These are phyloP conservation scores for Brachionus angularis DNA, from an alignment of 1,140 invertebrate species.

Conservation along the genomic window DNA sequence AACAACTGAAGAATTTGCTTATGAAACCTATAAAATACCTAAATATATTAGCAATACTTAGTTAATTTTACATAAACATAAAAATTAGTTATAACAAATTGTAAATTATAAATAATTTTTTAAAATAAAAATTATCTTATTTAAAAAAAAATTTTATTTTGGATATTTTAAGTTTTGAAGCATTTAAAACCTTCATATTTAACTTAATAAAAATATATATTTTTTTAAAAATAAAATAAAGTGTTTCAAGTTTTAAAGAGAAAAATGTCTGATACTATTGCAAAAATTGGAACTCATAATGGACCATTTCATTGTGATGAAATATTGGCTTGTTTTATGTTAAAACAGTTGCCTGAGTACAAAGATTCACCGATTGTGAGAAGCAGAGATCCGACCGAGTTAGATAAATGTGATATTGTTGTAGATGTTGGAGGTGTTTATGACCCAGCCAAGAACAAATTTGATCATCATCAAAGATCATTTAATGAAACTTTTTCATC, in stretches of 20 bases:
- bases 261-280: no score
- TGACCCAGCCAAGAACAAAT: constrained; percentile 70
- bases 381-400: constrained; percentile 63
- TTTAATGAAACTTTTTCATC: constrained; percentile 66
- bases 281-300: constrained; percentile 64
- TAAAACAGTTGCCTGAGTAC: constrained; percentile 75
- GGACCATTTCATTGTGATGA: constrained; percentile 91
- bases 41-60: constrained; percentile 32
- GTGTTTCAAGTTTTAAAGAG: constrained; percentile 45
- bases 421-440: constrained; percentile 91
- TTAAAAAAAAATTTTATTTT: background rate
- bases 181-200: background rate
- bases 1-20: constrained; percentile 76
- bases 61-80: background rate
- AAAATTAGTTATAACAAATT: background rate
- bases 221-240: constrained; percentile 44
- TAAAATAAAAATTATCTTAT: no score
- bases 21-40: constrained; percentile 71
- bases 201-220: background rate
- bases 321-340: constrained; percentile 82
- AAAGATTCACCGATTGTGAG: constrained; percentile 76
- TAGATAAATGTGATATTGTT: constrained; percentile 84
- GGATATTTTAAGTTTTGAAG: background rate
- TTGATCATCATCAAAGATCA: constrained; percentile 90
- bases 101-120: no score